A percentile compares a stretch with the other conserved stretches of the same genome.
Evolutionary conservation across 2,113 vertebrate species (phyloP).

Genomic region (Apistogramma diplotaenia): DNA sequence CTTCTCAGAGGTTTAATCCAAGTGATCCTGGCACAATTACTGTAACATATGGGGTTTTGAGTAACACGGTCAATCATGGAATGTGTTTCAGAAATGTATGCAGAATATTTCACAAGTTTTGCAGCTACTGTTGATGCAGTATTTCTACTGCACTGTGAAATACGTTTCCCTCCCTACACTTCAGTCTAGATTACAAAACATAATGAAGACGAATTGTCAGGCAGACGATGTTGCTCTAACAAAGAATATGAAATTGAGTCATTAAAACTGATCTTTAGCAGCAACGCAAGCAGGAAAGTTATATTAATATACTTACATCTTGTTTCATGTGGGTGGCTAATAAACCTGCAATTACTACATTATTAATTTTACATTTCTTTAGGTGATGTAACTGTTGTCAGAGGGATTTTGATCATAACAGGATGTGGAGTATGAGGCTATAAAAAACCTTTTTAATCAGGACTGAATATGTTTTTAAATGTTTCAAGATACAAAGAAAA

Average conservation of each 20-base stretch:
- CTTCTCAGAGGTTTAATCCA: background rate
- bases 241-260: background rate
- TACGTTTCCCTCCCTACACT: background rate
- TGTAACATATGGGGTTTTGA: no score
- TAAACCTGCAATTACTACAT: background rate
- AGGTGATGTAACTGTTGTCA: slow-evolving; percentile 25
- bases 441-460: slow-evolving; percentile 1
- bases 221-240: background rate
- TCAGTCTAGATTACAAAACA: background rate
- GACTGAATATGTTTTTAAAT: slow-evolving; percentile 29
- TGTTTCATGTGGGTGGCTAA: background rate
- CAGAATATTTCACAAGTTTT: background rate
- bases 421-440: background rate
- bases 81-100: no score
- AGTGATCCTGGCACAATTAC: fast-evolving
- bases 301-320: background rate
- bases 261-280: background rate
- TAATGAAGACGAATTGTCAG: background rate
- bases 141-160: no score
- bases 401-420: slow-evolving; percentile 4
- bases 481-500: slow-evolving; percentile 4
- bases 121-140: background rate
- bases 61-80: no score
- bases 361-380: background rate
- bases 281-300: background rate